A percentile compares a stretch with the other conserved stretches of the same genome.
Conservation (phyloP, 2,797 vertebrate species). For the Microtus californicus region DNA sequence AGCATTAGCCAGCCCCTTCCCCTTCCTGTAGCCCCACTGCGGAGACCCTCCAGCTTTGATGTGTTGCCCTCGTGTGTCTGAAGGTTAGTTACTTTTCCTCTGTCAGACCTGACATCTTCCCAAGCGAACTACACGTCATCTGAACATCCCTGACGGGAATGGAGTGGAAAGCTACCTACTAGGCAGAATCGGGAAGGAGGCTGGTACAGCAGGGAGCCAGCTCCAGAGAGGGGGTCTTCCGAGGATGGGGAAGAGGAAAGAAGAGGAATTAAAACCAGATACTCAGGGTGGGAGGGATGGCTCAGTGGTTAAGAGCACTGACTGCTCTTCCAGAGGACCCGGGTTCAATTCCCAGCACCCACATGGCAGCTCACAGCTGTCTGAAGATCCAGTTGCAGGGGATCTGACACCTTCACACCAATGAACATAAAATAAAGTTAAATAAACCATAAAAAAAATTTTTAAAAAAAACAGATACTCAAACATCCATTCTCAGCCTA, state of each 20-base stretch:
- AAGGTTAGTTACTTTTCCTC: not conserved
- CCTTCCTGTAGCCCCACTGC: not conserved
- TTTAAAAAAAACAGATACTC: not conserved
- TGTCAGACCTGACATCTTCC: not conserved
- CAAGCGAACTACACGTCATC: slow-evolving; percentile 25
- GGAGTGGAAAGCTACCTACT: not conserved
- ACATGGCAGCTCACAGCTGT: too few species aligned
- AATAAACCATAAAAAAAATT: too few species aligned
- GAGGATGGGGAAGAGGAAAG: not conserved
- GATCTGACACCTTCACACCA: too few species aligned
- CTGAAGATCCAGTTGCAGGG: too few species aligned
- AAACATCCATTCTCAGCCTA: not conserved
- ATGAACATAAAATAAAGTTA: too few species aligned
- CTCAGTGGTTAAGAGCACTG: too few species aligned
- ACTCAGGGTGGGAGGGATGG: too few species aligned
- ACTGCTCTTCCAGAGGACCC: too few species aligned
- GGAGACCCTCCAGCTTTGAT: not conserved
- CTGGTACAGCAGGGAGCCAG: not conserved
- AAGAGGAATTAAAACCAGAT: not conserved
- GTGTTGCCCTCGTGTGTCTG: not conserved
- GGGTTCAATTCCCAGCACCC: too few species aligned
- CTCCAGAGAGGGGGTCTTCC: not conserved
- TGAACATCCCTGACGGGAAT: not conserved
- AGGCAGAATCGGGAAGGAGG: not conserved
- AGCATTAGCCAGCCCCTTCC: not conserved